phyloP scores from a whole-genome alignment of 1,140 invertebrate species.

The Drosophila nasuta region DNA sequence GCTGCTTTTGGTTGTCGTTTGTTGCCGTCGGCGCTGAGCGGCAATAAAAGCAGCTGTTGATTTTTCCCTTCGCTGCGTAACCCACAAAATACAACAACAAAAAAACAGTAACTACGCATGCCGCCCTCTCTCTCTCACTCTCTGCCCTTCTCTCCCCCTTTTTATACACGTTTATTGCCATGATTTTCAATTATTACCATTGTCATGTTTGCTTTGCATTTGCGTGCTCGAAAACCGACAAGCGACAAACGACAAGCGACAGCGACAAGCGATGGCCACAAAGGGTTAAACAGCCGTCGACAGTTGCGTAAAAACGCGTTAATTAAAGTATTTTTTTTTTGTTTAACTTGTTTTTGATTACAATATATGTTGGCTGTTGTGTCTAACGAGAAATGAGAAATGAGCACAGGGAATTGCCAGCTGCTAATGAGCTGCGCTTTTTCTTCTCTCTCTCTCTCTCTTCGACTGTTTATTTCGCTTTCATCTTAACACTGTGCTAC shows the following conservation, averaged over 20 bases:
- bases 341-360: conserved; percentile 71
- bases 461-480: conserved; percentile 23
- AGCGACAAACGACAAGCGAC: conserved; percentile 15
- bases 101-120: neutral
- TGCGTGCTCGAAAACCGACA: conserved; percentile 47
- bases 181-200: conserved; percentile 82
- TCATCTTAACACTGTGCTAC: conserved; percentile 44
- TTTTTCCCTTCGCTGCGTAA: conserved; percentile 63
- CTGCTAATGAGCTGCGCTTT: conserved; percentile 65
- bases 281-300: conserved; percentile 75
- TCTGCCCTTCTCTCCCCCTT: too few species aligned
- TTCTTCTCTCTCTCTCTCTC: neutral
- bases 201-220: conserved; percentile 79
- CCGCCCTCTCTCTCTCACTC: conserved; percentile 14
- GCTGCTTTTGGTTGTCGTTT: conserved; percentile 25
- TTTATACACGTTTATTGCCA: conserved; percentile 71
- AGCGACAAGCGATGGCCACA: conserved; percentile 58
- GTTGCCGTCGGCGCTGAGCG: conserved; percentile 45
- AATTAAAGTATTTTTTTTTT: conserved; percentile 67
- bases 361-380: conserved; percentile 27
- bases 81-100: neutral
- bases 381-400: conserved; percentile 30
- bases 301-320: conserved; percentile 82
- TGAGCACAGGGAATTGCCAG: conserved; percentile 56
- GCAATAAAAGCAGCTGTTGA: conserved; percentile 70